Conservation (phyloP, 2,113 vertebrate species). For the Pyrgilauda ruficollis region DNA sequence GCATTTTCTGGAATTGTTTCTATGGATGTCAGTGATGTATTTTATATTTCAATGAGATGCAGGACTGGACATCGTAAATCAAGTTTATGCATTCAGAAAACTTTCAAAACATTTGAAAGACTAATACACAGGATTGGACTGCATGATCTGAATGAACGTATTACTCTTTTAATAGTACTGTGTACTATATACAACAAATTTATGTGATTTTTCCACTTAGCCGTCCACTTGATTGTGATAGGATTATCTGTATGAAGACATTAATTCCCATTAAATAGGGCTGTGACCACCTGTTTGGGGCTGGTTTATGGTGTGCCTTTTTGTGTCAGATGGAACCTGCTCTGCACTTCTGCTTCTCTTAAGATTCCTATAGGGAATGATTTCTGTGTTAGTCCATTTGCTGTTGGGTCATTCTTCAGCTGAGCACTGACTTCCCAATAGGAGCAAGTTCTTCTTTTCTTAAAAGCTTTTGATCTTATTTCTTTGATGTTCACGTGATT, state of each 20-base stretch:
- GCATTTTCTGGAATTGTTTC: not conserved
- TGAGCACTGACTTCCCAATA: accelerated
- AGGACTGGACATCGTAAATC: not conserved
- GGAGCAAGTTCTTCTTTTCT: not conserved
- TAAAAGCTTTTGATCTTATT: not conserved
- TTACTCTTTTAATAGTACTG: not conserved
- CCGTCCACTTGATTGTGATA: not conserved
- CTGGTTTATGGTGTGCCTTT: not conserved
- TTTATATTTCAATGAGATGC: not conserved
- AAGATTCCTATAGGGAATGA: not conserved
- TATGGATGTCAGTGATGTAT: not conserved
- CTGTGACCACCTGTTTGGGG: not conserved
- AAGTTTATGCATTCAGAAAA: not conserved
- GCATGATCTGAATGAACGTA: not conserved
- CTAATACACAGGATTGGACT: not conserved
- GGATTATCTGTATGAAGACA: not conserved
- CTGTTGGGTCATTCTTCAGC: not conserved
- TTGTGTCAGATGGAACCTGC: not conserved
- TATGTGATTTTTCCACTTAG: not conserved
- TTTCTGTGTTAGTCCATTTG: not conserved
- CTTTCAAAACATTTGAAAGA: not conserved
- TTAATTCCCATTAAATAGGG: not conserved
- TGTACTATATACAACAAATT: not conserved
- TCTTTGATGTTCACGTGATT: not conserved
- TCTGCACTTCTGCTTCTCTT: not conserved